Evolutionary conservation across 2,797 vertebrate genomes (phyloP).

Genomic region (Micropoecilia bifurca): DNA sequence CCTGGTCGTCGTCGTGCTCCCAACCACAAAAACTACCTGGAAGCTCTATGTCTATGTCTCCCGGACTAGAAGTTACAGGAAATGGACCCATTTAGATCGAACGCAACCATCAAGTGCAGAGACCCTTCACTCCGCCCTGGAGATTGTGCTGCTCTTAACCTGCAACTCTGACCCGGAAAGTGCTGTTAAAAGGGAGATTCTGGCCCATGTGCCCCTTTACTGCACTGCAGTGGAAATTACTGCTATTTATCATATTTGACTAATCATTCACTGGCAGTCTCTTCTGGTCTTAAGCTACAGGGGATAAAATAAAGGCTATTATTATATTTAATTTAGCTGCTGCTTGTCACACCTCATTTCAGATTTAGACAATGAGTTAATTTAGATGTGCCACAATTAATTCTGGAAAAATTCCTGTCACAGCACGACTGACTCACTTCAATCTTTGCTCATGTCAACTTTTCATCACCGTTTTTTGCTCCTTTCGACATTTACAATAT

Average conservation of each 20-base stretch:
- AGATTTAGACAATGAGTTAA: constrained; percentile 33
- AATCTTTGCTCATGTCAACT: too few relatives aligned
- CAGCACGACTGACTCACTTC: too few relatives aligned
- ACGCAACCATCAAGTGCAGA: constrained; percentile 62
- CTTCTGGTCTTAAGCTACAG: constrained; percentile 30
- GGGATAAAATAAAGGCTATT: constrained; percentile 38
- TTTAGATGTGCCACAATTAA: constrained; percentile 8
- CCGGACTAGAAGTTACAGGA: constrained; percentile 73
- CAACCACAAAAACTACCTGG: constrained; percentile 81
- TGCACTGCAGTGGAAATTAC: constrained; percentile 37
- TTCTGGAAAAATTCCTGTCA: background rate
- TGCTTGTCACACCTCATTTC: constrained; percentile 15
- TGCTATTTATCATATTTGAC: constrained; percentile 56
- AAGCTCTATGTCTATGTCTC: constrained; percentile 40
- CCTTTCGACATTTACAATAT: too few relatives aligned
- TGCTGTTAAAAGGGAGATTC: constrained; percentile 66
- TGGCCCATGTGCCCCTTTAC: constrained; percentile 40
- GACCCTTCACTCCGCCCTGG: constrained; percentile 44
- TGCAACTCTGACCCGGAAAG: constrained; percentile 74
- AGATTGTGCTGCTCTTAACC: constrained; percentile 79
- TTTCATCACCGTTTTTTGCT: too few relatives aligned
- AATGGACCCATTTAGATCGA: constrained; percentile 71
- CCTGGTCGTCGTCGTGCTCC: constrained; percentile 55
- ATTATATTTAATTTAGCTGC: constrained; percentile 53
- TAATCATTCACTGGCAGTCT: constrained; percentile 54